Evolutionary conservation across 2,888 invertebrate species (phyloP).

Genomic region (Aricia artaxerxes): DNA sequence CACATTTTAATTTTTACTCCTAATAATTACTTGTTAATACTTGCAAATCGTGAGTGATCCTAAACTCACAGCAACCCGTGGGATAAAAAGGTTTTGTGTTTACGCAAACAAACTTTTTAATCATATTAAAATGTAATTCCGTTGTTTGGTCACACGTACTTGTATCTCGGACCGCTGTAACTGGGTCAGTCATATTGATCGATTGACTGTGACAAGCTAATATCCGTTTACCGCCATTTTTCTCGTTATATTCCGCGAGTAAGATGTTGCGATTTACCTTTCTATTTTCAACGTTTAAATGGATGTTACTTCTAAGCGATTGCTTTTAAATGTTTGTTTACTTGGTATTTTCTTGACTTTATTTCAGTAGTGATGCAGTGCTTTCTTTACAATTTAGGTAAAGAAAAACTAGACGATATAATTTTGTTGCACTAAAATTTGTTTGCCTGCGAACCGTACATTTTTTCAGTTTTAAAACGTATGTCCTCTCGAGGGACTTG

Average conservation of each 20-base stretch:
- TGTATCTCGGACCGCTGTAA: conserved; percentile 40
- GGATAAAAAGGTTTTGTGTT: background rate
- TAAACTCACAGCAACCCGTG: background rate
- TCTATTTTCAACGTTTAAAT: background rate
- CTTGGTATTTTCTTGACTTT: background rate
- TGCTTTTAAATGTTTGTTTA: background rate
- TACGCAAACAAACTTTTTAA: background rate
- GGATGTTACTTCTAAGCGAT: background rate
- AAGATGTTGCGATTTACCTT: conserved; percentile 3
- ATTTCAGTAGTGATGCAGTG: no score
- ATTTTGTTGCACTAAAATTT: no score
- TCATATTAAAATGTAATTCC: background rate
- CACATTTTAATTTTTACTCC: no score
- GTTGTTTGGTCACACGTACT: conserved; percentile 9
- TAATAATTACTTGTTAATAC: background rate
- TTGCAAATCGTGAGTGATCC: background rate
- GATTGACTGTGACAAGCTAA: conserved; percentile 43
- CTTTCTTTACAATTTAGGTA: no score
- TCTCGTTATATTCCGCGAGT: conserved; percentile 26
- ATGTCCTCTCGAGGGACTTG: no score
- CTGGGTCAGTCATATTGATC: conserved; percentile 60
- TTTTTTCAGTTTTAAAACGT: no score
- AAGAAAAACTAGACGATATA: no score
- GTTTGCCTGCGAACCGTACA: no score
- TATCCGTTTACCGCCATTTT: conserved; percentile 31